These are phyloP conservation scores for Acropora tenuis DNA, from an alignment of 64 coral and sea anemone genomes.

Conservation along the genomic window DNA sequence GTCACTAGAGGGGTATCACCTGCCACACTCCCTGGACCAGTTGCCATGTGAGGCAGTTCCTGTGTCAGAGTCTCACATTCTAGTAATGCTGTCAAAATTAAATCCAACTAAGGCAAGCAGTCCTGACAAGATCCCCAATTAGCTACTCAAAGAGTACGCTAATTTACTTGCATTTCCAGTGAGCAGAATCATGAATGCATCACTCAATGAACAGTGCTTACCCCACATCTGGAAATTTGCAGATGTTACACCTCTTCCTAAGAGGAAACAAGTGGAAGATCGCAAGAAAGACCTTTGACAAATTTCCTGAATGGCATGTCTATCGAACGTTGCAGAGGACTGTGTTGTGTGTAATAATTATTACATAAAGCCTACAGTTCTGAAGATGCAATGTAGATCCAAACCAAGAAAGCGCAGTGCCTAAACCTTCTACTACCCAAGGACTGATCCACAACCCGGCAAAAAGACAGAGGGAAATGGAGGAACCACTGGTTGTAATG, in stretches of 20 bases:
- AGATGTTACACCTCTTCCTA: conserved; percentile 27
- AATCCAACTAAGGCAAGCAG: conserved; percentile 62
- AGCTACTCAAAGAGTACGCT: conserved; percentile 35
- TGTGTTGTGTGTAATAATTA: conserved; percentile 20
- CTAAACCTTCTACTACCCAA: conserved; percentile 20
- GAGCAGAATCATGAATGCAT: conserved; percentile 18
- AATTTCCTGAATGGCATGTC: conserved; percentile 1
- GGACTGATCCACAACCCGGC: background rate
- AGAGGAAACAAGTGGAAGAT: conserved; percentile 24
- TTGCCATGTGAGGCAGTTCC: background rate
- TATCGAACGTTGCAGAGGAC: conserved; percentile 22
- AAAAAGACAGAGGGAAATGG: no score
- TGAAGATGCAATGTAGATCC: conserved; percentile 19
- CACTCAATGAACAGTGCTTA: conserved; percentile 17
- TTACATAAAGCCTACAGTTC: conserved; percentile 38
- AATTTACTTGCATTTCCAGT: conserved; percentile 29
- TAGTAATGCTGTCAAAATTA: conserved; percentile 22
- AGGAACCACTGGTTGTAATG: no score
- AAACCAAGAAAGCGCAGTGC: conserved; percentile 30
- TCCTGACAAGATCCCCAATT: conserved; percentile 46
- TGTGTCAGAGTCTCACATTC: conserved; percentile 8
- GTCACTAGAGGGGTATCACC: conserved; percentile 21
- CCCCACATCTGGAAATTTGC: conserved; percentile 29
- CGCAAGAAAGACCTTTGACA: conserved; percentile 1
- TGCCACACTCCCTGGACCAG: conserved; percentile 14